Conservation (phyloP, 2,888 invertebrate species). For the Napeogenes sylphis region DNA sequence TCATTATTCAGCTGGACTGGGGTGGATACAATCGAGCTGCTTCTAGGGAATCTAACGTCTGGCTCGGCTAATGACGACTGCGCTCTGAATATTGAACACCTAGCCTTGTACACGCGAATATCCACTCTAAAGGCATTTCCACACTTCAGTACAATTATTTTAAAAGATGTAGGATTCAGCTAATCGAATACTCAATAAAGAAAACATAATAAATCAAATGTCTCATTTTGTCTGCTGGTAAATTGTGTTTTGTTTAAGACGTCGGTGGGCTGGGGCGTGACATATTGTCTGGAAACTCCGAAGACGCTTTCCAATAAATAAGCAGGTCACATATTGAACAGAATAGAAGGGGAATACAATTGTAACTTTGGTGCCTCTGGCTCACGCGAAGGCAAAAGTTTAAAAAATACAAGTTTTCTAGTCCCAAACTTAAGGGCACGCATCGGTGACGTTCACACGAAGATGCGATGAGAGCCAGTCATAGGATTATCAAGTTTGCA, state of each 20-base stretch:
- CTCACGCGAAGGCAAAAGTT: conserved; percentile 72
- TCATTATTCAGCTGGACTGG: conserved; percentile 63
- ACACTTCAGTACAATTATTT: conserved; percentile 11
- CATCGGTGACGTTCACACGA: conserved; percentile 55
- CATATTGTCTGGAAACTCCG: conserved; percentile 75
- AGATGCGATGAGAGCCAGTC: conserved; percentile 36
- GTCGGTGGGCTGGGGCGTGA: conserved; percentile 63
- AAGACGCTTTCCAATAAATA: conserved; percentile 75
- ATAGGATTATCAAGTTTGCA: conserved; percentile 35
- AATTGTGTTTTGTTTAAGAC: conserved; percentile 69
- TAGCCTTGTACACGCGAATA: conserved; percentile 33
- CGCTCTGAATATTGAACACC: conserved; percentile 66
- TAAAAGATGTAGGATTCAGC: not conserved
- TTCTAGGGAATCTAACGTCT: conserved; percentile 69
- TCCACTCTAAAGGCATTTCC: conserved; percentile 20
- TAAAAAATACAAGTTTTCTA: conserved; percentile 75
- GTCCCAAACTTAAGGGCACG: conserved; percentile 36
- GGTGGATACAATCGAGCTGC: conserved; percentile 52
- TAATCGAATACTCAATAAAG: conserved; percentile 12
- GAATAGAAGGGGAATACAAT: conserved; percentile 73
- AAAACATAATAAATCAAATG: conserved; percentile 58
- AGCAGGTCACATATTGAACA: conserved; percentile 78
- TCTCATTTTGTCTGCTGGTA: conserved; percentile 59
- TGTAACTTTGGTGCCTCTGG: conserved; percentile 71
- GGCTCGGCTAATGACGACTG: conserved; percentile 67